Evolutionary conservation across 2,797 vertebrate species (phyloP).

Genomic region (Okamejei kenojei): DNA sequence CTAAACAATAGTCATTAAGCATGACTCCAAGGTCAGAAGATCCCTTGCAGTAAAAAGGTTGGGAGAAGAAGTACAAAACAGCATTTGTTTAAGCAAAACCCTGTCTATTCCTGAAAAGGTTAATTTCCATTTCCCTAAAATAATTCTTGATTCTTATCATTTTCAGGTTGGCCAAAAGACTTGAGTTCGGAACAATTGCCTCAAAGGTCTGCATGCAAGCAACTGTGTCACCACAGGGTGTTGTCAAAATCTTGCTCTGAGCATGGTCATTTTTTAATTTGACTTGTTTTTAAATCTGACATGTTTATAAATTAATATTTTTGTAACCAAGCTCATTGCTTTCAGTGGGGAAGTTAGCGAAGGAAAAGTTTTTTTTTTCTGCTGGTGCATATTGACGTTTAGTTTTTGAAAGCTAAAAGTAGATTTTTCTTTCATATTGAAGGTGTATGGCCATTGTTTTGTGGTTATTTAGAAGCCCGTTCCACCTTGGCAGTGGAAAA

Average conservation of each 20-base stretch:
- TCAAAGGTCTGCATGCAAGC: conserved; percentile 56
- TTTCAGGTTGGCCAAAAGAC: conserved; percentile 77
- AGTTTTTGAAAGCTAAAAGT: conserved; percentile 32
- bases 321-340: conserved; percentile 18
- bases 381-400: not conserved
- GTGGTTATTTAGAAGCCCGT: not conserved
- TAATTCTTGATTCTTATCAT: conserved; percentile 38
- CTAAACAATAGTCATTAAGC: not conserved
- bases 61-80: not conserved
- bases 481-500: not conserved
- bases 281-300: not conserved
- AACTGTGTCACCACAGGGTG: conserved; percentile 71
- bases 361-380: not conserved
- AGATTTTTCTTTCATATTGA: conserved; percentile 38
- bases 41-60: not conserved
- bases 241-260: conserved; percentile 90
- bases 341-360: not conserved
- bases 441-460: conserved; percentile 14
- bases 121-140: not conserved
- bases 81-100: not conserved
- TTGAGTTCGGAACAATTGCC: conserved; percentile 75
- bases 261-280: conserved; percentile 39
- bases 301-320: conserved; percentile 28
- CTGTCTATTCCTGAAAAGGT: not conserved
- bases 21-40: not conserved